Percentiles rank a stretch among this genome's conserved stretches.
Evolutionary conservation across 2,888 invertebrate species (phyloP).

Genomic region (Perithous albicinctus): DNA sequence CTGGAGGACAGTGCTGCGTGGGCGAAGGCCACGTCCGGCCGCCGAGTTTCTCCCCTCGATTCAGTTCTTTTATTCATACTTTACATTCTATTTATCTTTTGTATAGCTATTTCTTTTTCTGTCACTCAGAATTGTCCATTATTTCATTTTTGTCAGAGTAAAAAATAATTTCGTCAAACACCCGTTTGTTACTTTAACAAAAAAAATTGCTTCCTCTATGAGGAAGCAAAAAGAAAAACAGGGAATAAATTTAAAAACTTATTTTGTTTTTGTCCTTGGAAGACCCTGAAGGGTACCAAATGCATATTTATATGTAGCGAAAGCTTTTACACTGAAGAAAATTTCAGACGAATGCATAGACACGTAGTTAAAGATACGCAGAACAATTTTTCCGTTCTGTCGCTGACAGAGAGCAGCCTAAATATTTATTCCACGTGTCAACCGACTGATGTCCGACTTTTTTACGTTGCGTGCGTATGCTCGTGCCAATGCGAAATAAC

Average conservation of each 20-base stretch:
- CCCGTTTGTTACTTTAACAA: no score
- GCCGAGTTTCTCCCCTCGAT: not conserved
- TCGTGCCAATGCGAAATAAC: slow-evolving; percentile 24
- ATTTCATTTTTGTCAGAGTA: not conserved
- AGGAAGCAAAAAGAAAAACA: no score
- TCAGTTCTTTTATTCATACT: slow-evolving; percentile 4
- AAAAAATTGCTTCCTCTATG: no score
- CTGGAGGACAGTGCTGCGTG: slow-evolving; percentile 46
- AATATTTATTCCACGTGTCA: slow-evolving; percentile 40
- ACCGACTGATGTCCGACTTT: slow-evolving; percentile 5
- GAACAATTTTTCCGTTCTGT: not conserved
- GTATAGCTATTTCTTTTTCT: slow-evolving; percentile 15
- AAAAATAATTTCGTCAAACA: no score
- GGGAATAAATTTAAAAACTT: not conserved
- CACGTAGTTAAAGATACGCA: not conserved
- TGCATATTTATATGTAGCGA: not conserved
- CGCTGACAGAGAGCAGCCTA: slow-evolving; percentile 19
- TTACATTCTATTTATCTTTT: slow-evolving; percentile 7
- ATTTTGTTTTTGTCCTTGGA: no score
- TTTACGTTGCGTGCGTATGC: not conserved
- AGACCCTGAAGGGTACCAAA: no score
- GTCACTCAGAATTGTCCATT: not conserved
- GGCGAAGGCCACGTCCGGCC: not conserved
- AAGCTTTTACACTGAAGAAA: not conserved
- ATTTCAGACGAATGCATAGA: not conserved